phyloP scores from a whole-genome alignment of 2,113 vertebrate species.

The Apeltes quadracus region DNA sequence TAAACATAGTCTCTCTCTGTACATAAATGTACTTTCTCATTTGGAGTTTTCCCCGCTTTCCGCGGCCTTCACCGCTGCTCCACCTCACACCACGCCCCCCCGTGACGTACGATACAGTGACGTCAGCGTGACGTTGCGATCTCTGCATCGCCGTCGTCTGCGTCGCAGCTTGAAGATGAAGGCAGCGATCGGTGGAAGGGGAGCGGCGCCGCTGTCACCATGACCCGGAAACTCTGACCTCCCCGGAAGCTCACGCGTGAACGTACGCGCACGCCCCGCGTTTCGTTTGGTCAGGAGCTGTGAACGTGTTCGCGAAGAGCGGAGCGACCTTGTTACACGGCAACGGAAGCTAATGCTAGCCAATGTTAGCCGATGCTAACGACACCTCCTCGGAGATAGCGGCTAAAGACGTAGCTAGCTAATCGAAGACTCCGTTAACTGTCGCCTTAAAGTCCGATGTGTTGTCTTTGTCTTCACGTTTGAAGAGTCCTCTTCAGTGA shows the following conservation, averaged over 20 bases:
- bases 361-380: conserved; percentile 28
- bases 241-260: accelerated
- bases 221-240: conserved; percentile 5
- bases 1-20: too few relatives aligned
- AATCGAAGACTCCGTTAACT: not conserved
- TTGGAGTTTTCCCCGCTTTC: not conserved
- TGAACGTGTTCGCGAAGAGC: accelerated
- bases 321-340: conserved; percentile 7
- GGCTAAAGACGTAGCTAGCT: not conserved
- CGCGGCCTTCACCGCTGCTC: not conserved
- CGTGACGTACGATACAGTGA: not conserved
- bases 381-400: too few relatives aligned
- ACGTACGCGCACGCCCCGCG: not conserved
- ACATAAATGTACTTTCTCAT: too few relatives aligned
- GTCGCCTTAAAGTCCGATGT: not conserved
- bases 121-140: not conserved
- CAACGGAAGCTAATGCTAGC: conserved; percentile 40
- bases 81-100: not conserved
- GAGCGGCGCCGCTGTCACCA: not conserved
- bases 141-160: conserved; percentile 28
- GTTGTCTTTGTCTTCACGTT: not conserved
- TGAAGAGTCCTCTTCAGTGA: not conserved
- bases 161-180: not conserved
- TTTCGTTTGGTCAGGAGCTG: accelerated
- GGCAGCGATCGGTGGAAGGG: not conserved